Conservation (phyloP, 30 jellyfish, hydroid and myxozoan genomes). For the Cassiopea xamachana region DNA sequence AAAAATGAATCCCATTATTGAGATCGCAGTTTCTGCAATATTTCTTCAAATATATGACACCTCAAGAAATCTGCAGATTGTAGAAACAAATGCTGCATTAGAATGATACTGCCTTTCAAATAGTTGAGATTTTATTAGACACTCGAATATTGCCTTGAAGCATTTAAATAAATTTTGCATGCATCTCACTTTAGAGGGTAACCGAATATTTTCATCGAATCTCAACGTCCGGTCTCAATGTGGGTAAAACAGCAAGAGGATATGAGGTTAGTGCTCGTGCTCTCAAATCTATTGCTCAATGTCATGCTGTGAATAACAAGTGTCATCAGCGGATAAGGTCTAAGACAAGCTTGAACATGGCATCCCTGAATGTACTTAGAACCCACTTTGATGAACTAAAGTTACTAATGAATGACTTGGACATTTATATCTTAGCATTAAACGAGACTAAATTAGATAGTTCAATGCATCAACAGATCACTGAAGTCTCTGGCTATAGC, state of each 20-base stretch:
- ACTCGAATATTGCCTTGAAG: not conserved
- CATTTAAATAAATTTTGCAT: not conserved
- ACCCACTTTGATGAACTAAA: slow-evolving; percentile 10
- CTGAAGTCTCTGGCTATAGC: not conserved
- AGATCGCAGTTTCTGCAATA: not conserved
- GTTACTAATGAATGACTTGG: not conserved
- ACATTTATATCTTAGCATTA: not conserved
- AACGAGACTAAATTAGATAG: not conserved
- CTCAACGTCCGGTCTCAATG: not conserved
- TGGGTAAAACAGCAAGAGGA: not conserved
- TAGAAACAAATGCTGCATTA: not conserved
- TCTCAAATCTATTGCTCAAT: not conserved
- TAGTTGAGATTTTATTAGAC: not conserved
- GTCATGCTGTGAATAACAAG: not conserved
- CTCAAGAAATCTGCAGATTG: not conserved
- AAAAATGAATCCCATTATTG: not conserved
- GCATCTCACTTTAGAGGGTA: not conserved
- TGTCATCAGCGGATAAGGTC: slow-evolving; percentile 2
- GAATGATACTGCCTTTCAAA: not conserved
- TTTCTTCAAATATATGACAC: not conserved
- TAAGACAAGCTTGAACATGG: not conserved
- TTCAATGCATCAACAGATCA: not conserved
- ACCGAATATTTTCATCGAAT: not conserved
- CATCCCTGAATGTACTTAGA: slow-evolving; percentile 25
- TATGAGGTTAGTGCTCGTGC: not conserved